Evolutionary conservation across 2,797 vertebrate genomes (phyloP), one percentile per base, ranked within the genome.

Genomic region (Mormyrus proboscirostris): DNA sequence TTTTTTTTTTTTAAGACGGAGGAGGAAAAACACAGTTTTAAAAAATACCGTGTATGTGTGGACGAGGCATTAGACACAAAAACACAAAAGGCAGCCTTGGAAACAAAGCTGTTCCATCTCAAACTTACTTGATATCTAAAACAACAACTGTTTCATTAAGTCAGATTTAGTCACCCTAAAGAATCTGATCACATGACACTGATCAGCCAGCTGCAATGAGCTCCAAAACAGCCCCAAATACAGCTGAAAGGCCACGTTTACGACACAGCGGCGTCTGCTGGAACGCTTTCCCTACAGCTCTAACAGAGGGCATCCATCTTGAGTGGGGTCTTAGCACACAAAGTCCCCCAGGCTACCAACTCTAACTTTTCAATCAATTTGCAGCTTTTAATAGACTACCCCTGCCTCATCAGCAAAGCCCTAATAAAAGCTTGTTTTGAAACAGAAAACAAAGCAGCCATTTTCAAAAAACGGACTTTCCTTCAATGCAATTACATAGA

Each of bases 401-500:
- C 82, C 53, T n/a, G 25, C 38, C 88, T 41, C 44, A 16, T 89
- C 8, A 73, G 69, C 29, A 69, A 51, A 51, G 82, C 47, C 44
- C 33, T 14, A 41, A 53, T 89, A 57, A 84, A 51, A 53, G 22
- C 76, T 55, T 33, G 50, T n/a, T 50, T 65, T 62, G 41, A 50
- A 47, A 44, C 33, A 59, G 38, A 22, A 88, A 83, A 83, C 3
- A 82, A 59, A 88, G 65, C 88, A 50, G 62, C 22, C n/a, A 53
- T 51, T 88, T 53, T 29, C 12, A 79, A 88, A 50, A 41, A 87
- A 89, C 16, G 55, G 50, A 59, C 59, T 53, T 89, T 50, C 86
- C 69, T 22, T 57, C 85, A 79, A 44, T 57, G 84, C 50, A 57
- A 73, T 87, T 87, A 82, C 16, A 87, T 53, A 55, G 85, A 53